Base-by-base conservation (phyloP, 2,113 vertebrate genomes). In the Propithecus coquereli region DNA sequence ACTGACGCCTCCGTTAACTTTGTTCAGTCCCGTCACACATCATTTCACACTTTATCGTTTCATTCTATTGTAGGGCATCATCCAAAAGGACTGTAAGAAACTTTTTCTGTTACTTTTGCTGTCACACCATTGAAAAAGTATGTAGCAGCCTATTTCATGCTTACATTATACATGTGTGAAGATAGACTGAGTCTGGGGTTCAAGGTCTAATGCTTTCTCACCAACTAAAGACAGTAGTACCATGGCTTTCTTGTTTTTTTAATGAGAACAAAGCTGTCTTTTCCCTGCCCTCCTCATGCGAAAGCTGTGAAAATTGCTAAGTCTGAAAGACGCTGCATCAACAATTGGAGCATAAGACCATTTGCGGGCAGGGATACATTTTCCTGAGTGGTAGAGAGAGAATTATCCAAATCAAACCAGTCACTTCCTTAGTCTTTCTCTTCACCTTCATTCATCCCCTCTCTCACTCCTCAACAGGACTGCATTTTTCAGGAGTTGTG, bases 21-120 rank as follows among this genome's bases (percentile, higher is more conserved):
- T 96, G 94, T 90, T 97, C 76, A 47, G 91, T 97, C 95, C 97
- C 61, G 27, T 68, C 96, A 98, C 94, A 93, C 90, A 90, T 40
- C 81, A 61, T 94, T 97, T 98, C 96, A 94, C 79, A 89, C 86
- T 95, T 97, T 63, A 95, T 95, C 96, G 97, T 94, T 94, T 86
- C 77, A 50, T 0, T 81, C 65, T 80, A 52, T 59, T 13, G 14
- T n/a, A 71, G 43, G 12, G 54, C 59, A 81, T 92, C 91, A 81
- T 92, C 54, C 76, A 88, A 6, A 27, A 63, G 37, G 37, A 93
- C 43, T n/a, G 10, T 77, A 76, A 77, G 81, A 95, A 84, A 11
- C 47, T 85, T n/a, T 84, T 88, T n/a, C 65, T 92, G 76, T 84
- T 94, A 59, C 22, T 80, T 87, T 91, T 82, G n/a, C 25, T 71